phyloP scores from a whole-genome alignment of 2,113 vertebrate genomes.

The Antechinus flavipes region DNA sequence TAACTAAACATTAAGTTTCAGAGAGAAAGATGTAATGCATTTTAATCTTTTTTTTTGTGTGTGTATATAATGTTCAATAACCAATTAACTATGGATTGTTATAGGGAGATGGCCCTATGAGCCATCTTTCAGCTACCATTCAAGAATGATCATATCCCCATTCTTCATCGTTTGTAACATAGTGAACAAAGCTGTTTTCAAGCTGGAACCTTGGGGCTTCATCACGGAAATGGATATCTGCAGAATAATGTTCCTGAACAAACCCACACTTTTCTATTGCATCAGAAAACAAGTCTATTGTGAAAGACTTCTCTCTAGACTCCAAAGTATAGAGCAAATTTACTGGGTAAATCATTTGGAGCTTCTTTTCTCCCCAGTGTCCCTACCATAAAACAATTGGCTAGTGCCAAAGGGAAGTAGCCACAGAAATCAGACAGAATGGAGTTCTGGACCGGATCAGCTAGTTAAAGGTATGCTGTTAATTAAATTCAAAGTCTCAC shows the following conservation, averaged over 20 bases:
- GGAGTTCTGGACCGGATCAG: background rate
- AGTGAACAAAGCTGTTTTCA: background rate
- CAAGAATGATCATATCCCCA: background rate
- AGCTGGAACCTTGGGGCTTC: background rate
- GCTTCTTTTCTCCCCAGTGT: background rate
- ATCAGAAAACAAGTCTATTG: background rate
- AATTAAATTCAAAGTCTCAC: background rate
- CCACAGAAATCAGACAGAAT: background rate
- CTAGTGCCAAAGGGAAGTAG: background rate
- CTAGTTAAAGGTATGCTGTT: conserved; percentile 15
- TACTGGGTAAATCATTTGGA: background rate
- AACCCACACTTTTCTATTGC: background rate
- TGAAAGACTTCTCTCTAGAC: background rate
- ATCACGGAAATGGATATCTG: background rate
- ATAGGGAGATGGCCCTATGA: background rate
- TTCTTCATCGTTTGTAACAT: background rate
- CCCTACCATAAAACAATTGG: background rate
- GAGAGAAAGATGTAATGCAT: background rate
- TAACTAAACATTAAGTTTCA: background rate
- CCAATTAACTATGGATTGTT: background rate
- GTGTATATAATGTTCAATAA: background rate
- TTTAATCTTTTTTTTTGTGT: background rate
- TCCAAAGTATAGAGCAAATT: background rate
- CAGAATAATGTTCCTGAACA: background rate
- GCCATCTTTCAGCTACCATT: background rate